phyloP scores from a whole-genome alignment of 2,888 invertebrate species.

The Drosophila bunnanda region DNA sequence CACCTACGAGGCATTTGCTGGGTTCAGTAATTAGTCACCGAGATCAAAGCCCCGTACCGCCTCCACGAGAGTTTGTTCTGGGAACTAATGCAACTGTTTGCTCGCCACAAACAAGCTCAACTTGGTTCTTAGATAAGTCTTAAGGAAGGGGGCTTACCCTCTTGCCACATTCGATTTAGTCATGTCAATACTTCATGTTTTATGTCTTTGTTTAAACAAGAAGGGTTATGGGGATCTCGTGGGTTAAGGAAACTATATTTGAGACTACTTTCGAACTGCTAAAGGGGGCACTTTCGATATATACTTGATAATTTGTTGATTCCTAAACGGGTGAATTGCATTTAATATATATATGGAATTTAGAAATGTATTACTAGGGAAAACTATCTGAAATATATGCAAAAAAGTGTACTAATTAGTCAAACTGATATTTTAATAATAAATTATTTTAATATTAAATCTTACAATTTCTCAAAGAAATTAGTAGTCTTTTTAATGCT shows the following conservation, averaged over 20 bases:
- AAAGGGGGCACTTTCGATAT: not conserved
- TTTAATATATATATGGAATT: not conserved
- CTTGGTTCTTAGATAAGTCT: conserved; percentile 22
- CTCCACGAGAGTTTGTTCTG: conserved; percentile 14
- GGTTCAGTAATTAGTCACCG: conserved; percentile 36
- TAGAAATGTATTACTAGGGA: no score
- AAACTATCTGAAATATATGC: no score
- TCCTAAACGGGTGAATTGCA: not conserved
- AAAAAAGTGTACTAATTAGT: no score
- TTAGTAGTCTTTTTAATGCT: no score
- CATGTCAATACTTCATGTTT: not conserved
- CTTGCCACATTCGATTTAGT: not conserved
- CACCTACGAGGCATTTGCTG: conserved; percentile 15
- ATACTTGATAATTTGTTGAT: no score
- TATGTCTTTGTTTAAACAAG: conserved; percentile 2
- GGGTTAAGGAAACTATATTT: not conserved
- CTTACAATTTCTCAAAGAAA: no score
- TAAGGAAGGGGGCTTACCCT: not conserved
- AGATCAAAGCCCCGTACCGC: conserved; percentile 35
- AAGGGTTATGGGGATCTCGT: not conserved
- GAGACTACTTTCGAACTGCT: not conserved
- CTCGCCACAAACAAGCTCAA: conserved; percentile 20
- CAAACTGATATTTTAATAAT: no score
- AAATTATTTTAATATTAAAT: no score
- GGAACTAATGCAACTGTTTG: conserved; percentile 43